Conservation (phyloP, 1,140 invertebrate species). For the Acromyrmex heyeri region DNA sequence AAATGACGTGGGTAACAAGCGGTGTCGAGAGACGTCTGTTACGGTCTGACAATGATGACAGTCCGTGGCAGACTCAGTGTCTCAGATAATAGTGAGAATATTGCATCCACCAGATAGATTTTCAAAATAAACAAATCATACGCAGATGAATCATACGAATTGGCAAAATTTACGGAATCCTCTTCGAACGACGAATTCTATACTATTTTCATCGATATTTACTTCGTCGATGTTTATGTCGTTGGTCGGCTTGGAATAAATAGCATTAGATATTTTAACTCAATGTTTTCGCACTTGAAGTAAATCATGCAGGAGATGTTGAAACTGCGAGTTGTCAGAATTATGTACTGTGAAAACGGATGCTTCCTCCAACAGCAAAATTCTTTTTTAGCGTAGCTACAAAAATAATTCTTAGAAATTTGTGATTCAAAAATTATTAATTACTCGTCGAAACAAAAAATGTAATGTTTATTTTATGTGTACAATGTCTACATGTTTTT, state of each 20-base stretch:
- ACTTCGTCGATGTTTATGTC: conserved; percentile 10
- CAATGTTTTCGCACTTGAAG: not conserved
- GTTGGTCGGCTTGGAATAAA: conserved; percentile 18
- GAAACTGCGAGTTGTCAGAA: conserved; percentile 26
- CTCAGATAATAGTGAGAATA: not conserved
- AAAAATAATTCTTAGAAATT: conserved; percentile 22
- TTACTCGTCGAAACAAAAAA: too few relatives aligned
- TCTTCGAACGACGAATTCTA: not conserved
- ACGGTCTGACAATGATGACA: conserved; percentile 7
- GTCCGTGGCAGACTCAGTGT: conserved; percentile 3
- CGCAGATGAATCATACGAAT: not conserved
- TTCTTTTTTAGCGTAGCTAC: not conserved
- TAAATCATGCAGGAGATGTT: not conserved
- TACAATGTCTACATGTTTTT: not conserved
- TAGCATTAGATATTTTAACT: conserved; percentile 37
- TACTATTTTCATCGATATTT: conserved; percentile 23
- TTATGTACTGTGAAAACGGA: not conserved
- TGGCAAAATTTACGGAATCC: not conserved
- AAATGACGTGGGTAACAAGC: conserved; percentile 14
- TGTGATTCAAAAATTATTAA: not conserved
- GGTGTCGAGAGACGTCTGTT: not conserved
- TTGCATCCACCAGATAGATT: conserved; percentile 5
- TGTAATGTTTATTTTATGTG: not conserved
- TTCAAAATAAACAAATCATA: conserved; percentile 14
- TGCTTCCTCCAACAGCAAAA: not conserved